A percentile compares a stretch with the other conserved stretches of the same genome.
Evolutionary conservation across 1,140 invertebrate species (phyloP).

Genomic region (Panagrolaimus sp.): DNA sequence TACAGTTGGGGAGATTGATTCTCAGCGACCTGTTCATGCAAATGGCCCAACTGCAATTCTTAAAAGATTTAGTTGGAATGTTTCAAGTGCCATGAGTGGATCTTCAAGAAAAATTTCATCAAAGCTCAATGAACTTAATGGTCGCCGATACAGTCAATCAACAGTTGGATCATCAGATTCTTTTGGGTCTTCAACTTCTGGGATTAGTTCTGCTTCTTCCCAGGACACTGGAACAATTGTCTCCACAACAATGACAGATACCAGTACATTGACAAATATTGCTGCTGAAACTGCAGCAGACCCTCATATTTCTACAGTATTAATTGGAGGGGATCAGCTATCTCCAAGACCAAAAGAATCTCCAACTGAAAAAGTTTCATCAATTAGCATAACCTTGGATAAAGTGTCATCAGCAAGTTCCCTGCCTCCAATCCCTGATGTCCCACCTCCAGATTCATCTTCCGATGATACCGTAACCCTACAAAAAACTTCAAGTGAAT

Average conservation of each 20-base stretch:
- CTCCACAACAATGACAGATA: background rate
- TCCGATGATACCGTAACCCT: constrained; percentile 1
- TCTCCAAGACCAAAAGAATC: constrained; percentile 3
- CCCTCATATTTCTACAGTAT: constrained; percentile 12
- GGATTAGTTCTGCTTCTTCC: constrained; percentile 39
- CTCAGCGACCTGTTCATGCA: constrained; percentile 27
- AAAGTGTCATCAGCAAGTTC: constrained; percentile 3
- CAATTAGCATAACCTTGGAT: constrained; percentile 4
- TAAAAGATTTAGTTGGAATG: constrained; percentile 57
- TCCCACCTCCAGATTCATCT: constrained; percentile 30
- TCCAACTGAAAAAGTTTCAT: background rate
- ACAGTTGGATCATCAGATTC: constrained; percentile 42
- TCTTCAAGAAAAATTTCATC: constrained; percentile 40
- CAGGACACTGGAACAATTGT: constrained; percentile 1
- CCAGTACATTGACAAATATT: constrained; percentile 14
- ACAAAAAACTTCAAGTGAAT: constrained; percentile 21
- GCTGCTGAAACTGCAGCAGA: constrained; percentile 3
- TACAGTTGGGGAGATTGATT: constrained; percentile 54
- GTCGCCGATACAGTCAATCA: constrained; percentile 48
- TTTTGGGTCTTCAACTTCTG: constrained; percentile 47
- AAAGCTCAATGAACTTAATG: constrained; percentile 38
- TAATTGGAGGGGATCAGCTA: background rate
- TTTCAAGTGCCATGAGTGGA: constrained; percentile 43
- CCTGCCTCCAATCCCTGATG: constrained; percentile 30
- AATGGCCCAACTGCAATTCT: constrained; percentile 38